phyloP scores from a whole-genome alignment of 2,797 vertebrate species.

The Petrocephalus sullivani region DNA sequence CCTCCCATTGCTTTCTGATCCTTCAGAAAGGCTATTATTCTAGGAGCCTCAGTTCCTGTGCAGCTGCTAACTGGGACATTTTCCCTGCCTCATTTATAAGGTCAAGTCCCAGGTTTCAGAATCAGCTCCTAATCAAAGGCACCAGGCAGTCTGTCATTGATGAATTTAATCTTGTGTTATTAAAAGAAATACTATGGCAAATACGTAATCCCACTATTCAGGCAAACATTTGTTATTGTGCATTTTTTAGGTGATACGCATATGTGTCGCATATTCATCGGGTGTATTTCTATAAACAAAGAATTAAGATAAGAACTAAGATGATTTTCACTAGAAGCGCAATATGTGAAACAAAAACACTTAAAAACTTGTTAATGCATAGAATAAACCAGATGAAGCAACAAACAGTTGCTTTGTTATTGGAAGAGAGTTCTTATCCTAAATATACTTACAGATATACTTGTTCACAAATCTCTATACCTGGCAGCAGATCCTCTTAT shows the following conservation, averaged over 20 bases:
- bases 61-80: constrained; percentile 10
- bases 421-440: not conserved
- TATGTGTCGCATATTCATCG: not conserved
- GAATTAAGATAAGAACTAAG: not conserved
- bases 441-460: not conserved
- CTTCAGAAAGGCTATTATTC: not conserved
- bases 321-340: not conserved
- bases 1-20: not conserved
- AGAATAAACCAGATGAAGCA: not conserved
- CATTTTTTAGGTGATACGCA: not conserved
- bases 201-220: not conserved
- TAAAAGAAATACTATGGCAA: not conserved
- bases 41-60: not conserved
- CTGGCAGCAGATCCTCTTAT: not conserved
- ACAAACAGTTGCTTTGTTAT: not conserved
- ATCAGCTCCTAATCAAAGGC: not conserved
- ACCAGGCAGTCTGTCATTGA: not conserved
- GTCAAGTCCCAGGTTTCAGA: constrained; percentile 6
- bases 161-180: not conserved
- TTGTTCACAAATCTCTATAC: constrained; percentile 10
- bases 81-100: not conserved
- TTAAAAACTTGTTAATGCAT: not conserved
- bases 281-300: not conserved
- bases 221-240: not conserved
- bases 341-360: not conserved